Evolutionary conservation across 2,888 invertebrate species (phyloP).

Genomic region (Mongoloraphidia duomilia): DNA sequence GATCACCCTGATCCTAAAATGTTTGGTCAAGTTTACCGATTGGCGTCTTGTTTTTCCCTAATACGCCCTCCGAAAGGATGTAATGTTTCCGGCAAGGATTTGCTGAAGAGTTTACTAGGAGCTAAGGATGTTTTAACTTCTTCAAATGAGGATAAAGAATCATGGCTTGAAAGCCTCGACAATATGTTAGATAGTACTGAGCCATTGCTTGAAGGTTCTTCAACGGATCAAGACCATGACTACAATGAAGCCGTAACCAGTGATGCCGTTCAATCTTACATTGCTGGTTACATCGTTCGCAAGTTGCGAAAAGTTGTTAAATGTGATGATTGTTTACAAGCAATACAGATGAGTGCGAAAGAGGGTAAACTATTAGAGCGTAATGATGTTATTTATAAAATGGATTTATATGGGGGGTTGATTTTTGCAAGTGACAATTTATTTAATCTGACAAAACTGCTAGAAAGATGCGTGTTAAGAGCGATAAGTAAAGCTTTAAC

Average conservation of each 20-base stretch:
- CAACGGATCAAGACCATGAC: slow-evolving; percentile 5
- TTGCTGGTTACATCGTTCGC: slow-evolving; percentile 5
- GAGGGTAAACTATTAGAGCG: no score
- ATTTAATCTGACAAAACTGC: no score
- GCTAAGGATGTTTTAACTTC: not conserved
- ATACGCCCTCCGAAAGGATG: not conserved
- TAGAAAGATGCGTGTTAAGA: no score
- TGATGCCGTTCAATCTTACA: slow-evolving; percentile 4
- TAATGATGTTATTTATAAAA: no score
- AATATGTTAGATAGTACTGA: slow-evolving; percentile 1
- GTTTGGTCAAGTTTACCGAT: not conserved
- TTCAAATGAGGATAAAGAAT: not conserved
- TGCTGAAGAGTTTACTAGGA: not conserved
- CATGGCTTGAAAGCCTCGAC: slow-evolving; percentile 2
- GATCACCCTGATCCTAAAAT: not conserved
- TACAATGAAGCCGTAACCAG: slow-evolving; percentile 3
- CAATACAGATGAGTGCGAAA: not conserved
- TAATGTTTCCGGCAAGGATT: not conserved
- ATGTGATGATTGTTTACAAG: slow-evolving; percentile 3
- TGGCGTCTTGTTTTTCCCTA: not conserved
- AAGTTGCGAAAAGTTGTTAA: not conserved
- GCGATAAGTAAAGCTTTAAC: no score
- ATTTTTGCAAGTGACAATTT: no score
- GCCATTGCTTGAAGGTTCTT: not conserved
- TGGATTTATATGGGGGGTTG: no score